These are phyloP conservation scores for Myotis lucifugus DNA, from an alignment of 2,113 vertebrate species.

Conservation along the genomic window DNA sequence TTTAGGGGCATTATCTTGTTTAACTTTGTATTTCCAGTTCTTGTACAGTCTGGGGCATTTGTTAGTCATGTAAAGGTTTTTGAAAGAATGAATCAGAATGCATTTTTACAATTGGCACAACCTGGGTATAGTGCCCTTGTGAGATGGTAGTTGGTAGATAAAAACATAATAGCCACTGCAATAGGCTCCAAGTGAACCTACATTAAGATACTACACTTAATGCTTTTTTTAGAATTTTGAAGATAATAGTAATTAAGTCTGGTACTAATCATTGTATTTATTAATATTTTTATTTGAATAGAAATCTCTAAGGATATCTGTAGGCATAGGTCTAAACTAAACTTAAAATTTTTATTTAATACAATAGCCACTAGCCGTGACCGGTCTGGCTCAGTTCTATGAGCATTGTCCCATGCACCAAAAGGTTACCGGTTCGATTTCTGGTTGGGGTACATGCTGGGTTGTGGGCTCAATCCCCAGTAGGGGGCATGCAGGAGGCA, in stretches of 20 bases:
- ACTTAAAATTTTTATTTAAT: slow-evolving; percentile 11
- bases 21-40: neutral
- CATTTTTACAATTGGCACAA: neutral
- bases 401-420: neutral
- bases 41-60: neutral
- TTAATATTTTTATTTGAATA: slow-evolving; percentile 38
- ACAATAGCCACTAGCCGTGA: neutral
- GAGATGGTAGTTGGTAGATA: neutral
- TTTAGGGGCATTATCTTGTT: neutral
- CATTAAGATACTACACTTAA: neutral
- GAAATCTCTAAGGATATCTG: neutral
- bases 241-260: slow-evolving; percentile 43
- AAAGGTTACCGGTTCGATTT: neutral
- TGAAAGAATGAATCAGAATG: neutral
- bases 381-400: neutral
- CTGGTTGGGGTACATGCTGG: neutral
- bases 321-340: neutral
- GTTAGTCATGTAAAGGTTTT: neutral
- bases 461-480: neutral
- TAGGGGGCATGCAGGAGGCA: neutral
- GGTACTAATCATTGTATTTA: neutral
- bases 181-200: neutral
- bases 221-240: neutral
- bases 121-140: neutral
- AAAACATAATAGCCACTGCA: neutral